These are phyloP conservation scores for Aethes cnicana DNA, from an alignment of 2,888 invertebrate genomes.

Conservation along the genomic window DNA sequence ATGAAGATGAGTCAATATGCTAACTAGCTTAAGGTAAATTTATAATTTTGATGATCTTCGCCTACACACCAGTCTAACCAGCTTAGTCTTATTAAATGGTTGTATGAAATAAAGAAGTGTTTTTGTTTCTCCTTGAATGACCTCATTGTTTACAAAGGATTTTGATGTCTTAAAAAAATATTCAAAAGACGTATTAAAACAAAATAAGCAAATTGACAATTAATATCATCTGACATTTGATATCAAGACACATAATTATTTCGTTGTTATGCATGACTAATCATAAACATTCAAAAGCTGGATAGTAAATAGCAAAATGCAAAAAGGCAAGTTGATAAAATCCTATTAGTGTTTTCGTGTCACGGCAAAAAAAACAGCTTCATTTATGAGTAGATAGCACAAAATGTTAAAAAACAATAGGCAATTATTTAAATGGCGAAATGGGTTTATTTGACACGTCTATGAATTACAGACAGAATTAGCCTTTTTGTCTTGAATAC, in stretches of 20 bases:
- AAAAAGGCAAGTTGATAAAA: too few relatives aligned
- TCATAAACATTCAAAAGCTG: not conserved
- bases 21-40: constrained; percentile 41
- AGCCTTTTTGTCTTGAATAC: too few relatives aligned
- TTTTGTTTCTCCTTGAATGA: constrained; percentile 42
- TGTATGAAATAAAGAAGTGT: constrained; percentile 36
- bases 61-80: constrained; percentile 65
- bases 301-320: too few relatives aligned
- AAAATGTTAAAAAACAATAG: too few relatives aligned
- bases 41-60: constrained; percentile 52
- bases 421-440: too few relatives aligned
- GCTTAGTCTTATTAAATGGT: constrained; percentile 44
- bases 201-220: constrained; percentile 22
- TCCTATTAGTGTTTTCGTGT: too few relatives aligned
- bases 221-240: constrained; percentile 9
- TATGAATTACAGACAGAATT: too few relatives aligned
- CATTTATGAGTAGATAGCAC: too few relatives aligned
- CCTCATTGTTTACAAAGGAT: constrained; percentile 45
- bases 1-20: constrained; percentile 60
- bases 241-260: constrained; percentile 3
- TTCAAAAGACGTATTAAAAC: constrained; percentile 20
- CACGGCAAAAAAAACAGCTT: too few relatives aligned
- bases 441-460: too few relatives aligned
- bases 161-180: constrained; percentile 38
- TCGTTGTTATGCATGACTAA: constrained; percentile 7